Conservation (phyloP, 2,888 invertebrate genomes). For the Sisyra terminalis region DNA sequence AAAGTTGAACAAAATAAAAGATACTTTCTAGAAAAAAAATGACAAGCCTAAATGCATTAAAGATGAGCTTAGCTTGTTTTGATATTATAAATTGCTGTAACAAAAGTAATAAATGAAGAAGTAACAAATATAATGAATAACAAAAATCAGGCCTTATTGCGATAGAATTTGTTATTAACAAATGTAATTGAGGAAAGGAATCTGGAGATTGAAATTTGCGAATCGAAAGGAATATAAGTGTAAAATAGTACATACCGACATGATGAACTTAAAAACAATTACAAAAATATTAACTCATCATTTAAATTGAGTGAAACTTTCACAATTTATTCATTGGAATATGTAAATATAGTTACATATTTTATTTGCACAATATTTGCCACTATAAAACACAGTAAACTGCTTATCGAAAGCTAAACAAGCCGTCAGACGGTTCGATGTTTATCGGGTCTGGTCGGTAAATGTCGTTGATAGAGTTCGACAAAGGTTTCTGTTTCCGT, state of each 20-base stretch:
- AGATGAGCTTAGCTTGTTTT: no score
- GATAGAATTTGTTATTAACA: no score
- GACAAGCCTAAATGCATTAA: no score
- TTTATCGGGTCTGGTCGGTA: background rate
- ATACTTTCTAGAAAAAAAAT: no score
- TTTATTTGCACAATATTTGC: background rate
- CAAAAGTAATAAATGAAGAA: no score
- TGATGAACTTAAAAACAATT: background rate
- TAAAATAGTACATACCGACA: slow-evolving; percentile 1
- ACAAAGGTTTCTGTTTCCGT: background rate
- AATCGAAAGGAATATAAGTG: background rate
- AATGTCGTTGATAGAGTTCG: background rate
- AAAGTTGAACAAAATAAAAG: no score
- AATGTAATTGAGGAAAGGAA: no score
- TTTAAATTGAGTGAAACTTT: background rate
- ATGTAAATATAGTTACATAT: background rate
- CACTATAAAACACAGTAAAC: background rate
- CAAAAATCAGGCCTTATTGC: no score
- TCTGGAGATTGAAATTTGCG: background rate
- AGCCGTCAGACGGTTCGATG: slow-evolving; percentile 1
- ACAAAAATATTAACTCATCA: background rate
- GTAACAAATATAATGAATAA: no score
- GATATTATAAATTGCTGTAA: no score
- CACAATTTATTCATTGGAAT: background rate
- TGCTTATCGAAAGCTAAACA: slow-evolving; percentile 3